phyloP scores from a whole-genome alignment of 2,888 invertebrate species.

The Hydrotaea diabolus region DNA sequence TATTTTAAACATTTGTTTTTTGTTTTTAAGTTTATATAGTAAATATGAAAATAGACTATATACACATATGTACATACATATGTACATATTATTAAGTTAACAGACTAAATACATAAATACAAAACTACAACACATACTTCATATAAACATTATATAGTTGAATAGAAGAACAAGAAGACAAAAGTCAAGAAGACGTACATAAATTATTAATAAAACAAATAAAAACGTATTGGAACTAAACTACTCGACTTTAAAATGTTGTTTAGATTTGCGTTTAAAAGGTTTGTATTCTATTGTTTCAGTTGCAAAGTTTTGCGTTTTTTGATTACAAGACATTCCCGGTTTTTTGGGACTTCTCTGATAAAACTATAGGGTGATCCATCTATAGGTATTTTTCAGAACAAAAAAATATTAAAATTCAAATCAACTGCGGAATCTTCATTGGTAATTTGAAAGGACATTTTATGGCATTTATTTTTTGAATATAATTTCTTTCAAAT shows the following conservation, averaged over 20 bases:
- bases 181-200: conserved; percentile 2
- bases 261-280: too few relatives aligned
- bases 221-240: conserved; percentile 10
- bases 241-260: neutral
- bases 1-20: neutral
- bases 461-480: too few relatives aligned
- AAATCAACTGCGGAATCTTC: too few relatives aligned
- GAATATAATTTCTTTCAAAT: too few relatives aligned
- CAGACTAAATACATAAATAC: neutral
- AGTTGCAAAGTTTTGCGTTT: too few relatives aligned
- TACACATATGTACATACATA: conserved; percentile 14
- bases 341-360: too few relatives aligned
- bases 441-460: too few relatives aligned
- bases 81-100: neutral
- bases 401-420: too few relatives aligned
- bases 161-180: conserved; percentile 7
- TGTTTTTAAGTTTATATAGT: conserved; percentile 38
- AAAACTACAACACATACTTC: conserved; percentile 14
- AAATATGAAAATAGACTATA: conserved; percentile 5
- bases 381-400: too few relatives aligned
- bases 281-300: too few relatives aligned
- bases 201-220: conserved; percentile 17
- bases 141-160: conserved; percentile 27
- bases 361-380: too few relatives aligned
- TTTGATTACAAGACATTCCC: too few relatives aligned